Conservation (phyloP, 2,888 invertebrate species). For the Troilus luridus region DNA sequence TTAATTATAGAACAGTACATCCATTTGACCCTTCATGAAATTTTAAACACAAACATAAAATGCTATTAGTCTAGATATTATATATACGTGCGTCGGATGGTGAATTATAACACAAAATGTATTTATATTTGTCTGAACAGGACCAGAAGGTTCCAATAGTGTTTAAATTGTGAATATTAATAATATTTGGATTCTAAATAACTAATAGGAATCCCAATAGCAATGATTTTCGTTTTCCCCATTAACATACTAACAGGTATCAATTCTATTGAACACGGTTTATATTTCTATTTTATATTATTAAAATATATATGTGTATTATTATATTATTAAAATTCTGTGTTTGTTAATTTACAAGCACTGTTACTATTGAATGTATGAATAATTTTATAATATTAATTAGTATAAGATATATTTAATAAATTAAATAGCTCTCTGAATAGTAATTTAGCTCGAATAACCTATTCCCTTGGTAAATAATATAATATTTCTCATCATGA, state of each 20-base stretch:
- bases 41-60: background rate
- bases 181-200: background rate
- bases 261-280: too few relatives aligned
- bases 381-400: background rate
- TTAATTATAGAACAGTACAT: background rate
- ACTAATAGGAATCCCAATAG: background rate
- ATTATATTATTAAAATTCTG: background rate
- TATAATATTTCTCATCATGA: too few relatives aligned
- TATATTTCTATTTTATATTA: too few relatives aligned
- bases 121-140: conserved; percentile 14
- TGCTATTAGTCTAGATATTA: background rate
- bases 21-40: background rate
- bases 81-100: background rate
- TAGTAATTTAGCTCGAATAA: too few relatives aligned
- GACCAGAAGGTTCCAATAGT: background rate
- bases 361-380: background rate
- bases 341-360: background rate
- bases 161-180: conserved; percentile 13
- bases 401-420: too few relatives aligned
- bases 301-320: background rate
- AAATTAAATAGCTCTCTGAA: too few relatives aligned
- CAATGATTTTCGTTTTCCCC: background rate
- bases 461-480: too few relatives aligned
- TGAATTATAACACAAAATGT: background rate
- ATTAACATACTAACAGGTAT: background rate